Percentiles rank a stretch among this genome's conserved stretches.
These are phyloP conservation scores for Idris sp. DNA, from an alignment of 1,140 invertebrate genomes.

Conservation along the genomic window DNA sequence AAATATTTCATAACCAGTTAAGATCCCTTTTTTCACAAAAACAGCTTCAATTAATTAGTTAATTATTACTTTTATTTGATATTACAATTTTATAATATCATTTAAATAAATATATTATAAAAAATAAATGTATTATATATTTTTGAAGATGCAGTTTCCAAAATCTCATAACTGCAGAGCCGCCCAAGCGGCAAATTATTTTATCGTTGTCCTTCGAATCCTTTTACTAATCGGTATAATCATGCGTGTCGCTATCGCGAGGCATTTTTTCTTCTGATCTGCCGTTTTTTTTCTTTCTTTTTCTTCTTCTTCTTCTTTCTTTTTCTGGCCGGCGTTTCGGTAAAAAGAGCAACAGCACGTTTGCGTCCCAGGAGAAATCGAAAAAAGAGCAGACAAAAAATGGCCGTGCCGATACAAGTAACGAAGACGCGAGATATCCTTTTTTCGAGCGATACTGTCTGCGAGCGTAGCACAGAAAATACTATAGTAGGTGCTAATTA, in stretches of 20 bases:
- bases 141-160: background rate
- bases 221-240: slow-evolving; percentile 62
- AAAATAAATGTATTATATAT: no score
- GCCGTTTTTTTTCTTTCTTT: slow-evolving; percentile 13
- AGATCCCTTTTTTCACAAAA: no score
- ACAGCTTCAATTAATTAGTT: no score
- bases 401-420: slow-evolving; percentile 35
- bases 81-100: no score
- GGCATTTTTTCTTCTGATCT: slow-evolving; percentile 45
- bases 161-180: slow-evolving; percentile 18
- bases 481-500: slow-evolving; percentile 67
- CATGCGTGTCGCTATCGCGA: slow-evolving; percentile 58
- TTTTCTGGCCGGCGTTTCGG: slow-evolving; percentile 23
- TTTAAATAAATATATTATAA: background rate
- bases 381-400: slow-evolving; percentile 38
- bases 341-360: slow-evolving; percentile 39
- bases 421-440: slow-evolving; percentile 52
- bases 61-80: no score
- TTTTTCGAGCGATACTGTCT: slow-evolving; percentile 61
- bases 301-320: slow-evolving; percentile 3
- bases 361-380: slow-evolving; percentile 40
- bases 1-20: no score
- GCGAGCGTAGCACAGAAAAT: slow-evolving; percentile 58
- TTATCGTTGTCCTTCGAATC: slow-evolving; percentile 57
- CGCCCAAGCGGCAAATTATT: slow-evolving; percentile 41